A percentile compares a stretch with the other conserved stretches of the same genome.
Conservation (phyloP, 2,888 invertebrate species). For the Agrochola lychnidis region DNA sequence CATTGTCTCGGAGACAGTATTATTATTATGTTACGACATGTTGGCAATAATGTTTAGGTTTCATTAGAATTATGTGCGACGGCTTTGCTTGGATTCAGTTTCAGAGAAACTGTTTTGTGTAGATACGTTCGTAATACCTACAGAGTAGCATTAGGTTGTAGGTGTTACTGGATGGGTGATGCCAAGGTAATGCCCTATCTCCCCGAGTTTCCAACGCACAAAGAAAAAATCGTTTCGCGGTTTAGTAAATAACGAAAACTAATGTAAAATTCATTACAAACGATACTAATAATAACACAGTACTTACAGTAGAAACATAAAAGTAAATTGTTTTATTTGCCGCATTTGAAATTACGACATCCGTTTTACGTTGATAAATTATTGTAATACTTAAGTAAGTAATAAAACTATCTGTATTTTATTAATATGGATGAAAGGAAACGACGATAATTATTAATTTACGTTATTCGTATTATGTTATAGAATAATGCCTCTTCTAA, state of each 20-base stretch:
- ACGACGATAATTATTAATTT: constrained; percentile 21
- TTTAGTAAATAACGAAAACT: not conserved
- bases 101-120: constrained; percentile 15
- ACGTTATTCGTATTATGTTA: not conserved
- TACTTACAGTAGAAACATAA: constrained; percentile 45
- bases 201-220: not conserved
- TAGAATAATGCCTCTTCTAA: not conserved
- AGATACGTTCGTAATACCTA: not conserved
- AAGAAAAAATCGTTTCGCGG: not conserved
- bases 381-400: not conserved
- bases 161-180: not conserved
- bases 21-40: constrained; percentile 27
- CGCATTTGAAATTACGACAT: constrained; percentile 53
- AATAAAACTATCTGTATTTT: constrained; percentile 36
- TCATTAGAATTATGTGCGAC: constrained; percentile 23
- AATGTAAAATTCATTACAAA: not conserved
- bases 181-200: too few relatives aligned
- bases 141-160: not conserved
- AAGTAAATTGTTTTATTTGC: constrained; percentile 56
- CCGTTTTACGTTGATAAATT: constrained; percentile 46
- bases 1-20: constrained; percentile 39
- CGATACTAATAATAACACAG: constrained; percentile 4
- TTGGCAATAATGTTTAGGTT: constrained; percentile 31
- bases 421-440: constrained; percentile 19
- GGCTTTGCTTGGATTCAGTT: constrained; percentile 20